Percentiles rank a stretch among this genome's conserved stretches.
phyloP scores from a whole-genome alignment of 2,797 vertebrate genomes.

The Lithobates pipiens region DNA sequence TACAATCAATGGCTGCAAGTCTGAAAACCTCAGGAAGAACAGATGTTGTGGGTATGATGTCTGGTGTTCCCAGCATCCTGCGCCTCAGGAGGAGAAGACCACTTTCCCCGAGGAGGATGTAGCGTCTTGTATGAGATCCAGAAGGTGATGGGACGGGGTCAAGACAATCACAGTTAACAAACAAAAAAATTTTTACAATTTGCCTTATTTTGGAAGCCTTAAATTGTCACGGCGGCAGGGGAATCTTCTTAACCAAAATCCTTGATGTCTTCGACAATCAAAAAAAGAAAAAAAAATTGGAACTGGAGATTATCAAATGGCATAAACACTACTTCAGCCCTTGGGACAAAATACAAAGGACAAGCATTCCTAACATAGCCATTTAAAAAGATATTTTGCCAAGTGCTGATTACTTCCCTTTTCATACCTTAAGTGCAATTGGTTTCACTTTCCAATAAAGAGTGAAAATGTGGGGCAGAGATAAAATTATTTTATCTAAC shows the following conservation, averaged over 20 bases:
- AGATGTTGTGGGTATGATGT: neutral
- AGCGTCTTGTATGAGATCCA: neutral
- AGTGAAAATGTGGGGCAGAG: conserved; percentile 71
- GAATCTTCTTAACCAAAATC: conserved; percentile 24
- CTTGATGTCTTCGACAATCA: conserved; percentile 12
- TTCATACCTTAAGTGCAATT: conserved; percentile 75
- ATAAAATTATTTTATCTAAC: conserved; percentile 76
- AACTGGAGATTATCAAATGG: neutral
- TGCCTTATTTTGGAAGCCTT: conserved; percentile 4
- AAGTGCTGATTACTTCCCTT: conserved; percentile 60
- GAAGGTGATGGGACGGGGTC: conserved; percentile 25
- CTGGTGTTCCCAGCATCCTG: conserved; percentile 41
- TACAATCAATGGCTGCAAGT: conserved; percentile 32
- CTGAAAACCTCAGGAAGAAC: neutral
- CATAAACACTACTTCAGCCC: neutral
- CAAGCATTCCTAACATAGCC: neutral
- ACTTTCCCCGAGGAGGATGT: conserved; percentile 10
- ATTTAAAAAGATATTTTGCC: neutral
- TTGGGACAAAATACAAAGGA: neutral
- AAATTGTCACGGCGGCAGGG: neutral
- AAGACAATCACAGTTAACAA: conserved; percentile 70
- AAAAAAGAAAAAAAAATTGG: neutral
- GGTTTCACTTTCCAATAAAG: conserved; percentile 75
- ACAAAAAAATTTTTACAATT: conserved; percentile 67
- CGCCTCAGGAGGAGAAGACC: neutral